Conservation (phyloP, 1,140 invertebrate species). For the Trachymyrmex cornetzi region DNA sequence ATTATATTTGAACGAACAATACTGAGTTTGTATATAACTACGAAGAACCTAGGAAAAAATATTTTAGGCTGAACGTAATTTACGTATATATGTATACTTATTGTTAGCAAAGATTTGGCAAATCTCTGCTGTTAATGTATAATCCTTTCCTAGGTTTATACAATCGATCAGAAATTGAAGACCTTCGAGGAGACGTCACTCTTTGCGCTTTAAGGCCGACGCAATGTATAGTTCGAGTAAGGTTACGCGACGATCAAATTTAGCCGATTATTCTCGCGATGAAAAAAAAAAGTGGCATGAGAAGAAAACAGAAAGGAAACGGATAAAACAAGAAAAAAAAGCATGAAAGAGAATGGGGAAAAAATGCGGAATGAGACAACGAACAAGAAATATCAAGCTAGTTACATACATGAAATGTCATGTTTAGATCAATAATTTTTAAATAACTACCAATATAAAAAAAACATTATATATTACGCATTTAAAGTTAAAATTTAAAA, state of each 20-base stretch:
- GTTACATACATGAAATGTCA: background rate
- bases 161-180: constrained; percentile 67
- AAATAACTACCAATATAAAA: background rate
- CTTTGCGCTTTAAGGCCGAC: constrained; percentile 54
- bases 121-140: background rate
- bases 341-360: constrained; percentile 36
- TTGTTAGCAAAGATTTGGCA: too few species aligned
- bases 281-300: constrained; percentile 34
- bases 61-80: too few species aligned
- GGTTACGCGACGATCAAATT: constrained; percentile 41
- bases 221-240: constrained; percentile 31
- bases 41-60: too few species aligned
- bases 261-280: constrained; percentile 43
- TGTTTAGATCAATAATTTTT: background rate
- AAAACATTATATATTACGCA: too few species aligned
- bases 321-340: background rate
- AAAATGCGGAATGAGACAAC: background rate
- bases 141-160: constrained; percentile 41
- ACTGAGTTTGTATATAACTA: too few species aligned
- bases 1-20: too few species aligned
- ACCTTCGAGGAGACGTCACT: constrained; percentile 59
- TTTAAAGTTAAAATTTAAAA: too few species aligned
- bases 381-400: constrained; percentile 12
- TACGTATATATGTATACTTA: too few species aligned
- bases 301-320: background rate